phyloP scores from a whole-genome alignment of 2,888 invertebrate genomes.

The Chalcis sispes region DNA sequence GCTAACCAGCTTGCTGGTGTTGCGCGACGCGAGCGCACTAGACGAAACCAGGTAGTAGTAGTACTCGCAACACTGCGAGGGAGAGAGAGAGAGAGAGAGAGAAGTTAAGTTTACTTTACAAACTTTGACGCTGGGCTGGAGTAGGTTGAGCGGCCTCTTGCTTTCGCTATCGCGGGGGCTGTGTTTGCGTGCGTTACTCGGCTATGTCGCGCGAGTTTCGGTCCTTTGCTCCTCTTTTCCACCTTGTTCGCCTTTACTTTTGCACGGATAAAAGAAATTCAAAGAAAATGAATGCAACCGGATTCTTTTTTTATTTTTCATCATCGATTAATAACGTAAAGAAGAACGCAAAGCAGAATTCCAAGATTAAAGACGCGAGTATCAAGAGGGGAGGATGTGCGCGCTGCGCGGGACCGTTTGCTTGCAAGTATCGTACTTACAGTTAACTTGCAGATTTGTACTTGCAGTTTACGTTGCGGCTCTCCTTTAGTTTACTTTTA shows the following conservation, averaged over 20 bases:
- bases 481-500: slow-evolving; percentile 12
- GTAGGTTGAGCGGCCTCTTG: not conserved
- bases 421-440: slow-evolving; percentile 5
- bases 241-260: too few relatives aligned
- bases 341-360: too few relatives aligned
- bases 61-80: too few relatives aligned
- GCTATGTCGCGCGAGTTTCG: slow-evolving; percentile 46
- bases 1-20: slow-evolving; percentile 58
- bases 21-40: too few relatives aligned
- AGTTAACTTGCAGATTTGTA: slow-evolving; percentile 3
- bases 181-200: slow-evolving; percentile 51
- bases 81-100: too few relatives aligned
- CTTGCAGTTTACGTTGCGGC: not conserved
- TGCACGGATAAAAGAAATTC: slow-evolving; percentile 6
- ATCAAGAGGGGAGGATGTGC: too few relatives aligned
- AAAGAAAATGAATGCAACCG: not conserved
- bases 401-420: too few relatives aligned
- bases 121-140: slow-evolving; percentile 61
- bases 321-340: too few relatives aligned
- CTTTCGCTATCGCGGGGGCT: slow-evolving; percentile 48
- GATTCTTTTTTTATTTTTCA: too few relatives aligned
- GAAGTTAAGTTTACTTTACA: slow-evolving; percentile 71
- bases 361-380: too few relatives aligned
- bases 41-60: slow-evolving; percentile 63
- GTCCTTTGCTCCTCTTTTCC: slow-evolving; percentile 9